phyloP scores from a whole-genome alignment of 2,113 vertebrate genomes.

The Bambusicola thoracicus region DNA sequence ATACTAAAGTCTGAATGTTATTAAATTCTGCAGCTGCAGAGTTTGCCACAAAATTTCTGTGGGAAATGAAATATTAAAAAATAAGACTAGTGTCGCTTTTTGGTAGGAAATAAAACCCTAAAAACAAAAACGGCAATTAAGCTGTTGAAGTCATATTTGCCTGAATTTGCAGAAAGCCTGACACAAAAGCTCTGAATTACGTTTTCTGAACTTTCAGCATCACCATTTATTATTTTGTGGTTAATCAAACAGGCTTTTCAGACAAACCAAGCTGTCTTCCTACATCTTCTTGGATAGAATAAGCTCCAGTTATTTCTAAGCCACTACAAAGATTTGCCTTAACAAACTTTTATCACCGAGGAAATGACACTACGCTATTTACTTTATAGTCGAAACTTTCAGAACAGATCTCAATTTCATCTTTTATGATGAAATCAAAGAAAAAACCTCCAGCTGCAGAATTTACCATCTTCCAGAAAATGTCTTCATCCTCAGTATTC shows the following conservation, averaged over 20 bases:
- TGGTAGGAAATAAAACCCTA: background rate
- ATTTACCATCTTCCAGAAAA: background rate
- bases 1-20: background rate
- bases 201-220: background rate
- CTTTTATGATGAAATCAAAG: background rate
- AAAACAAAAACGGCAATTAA: constrained; percentile 16
- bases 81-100: background rate
- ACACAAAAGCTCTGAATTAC: background rate
- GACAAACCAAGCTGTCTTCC: background rate
- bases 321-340: background rate
- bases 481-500: background rate
- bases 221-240: background rate
- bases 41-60: background rate
- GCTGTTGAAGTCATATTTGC: background rate
- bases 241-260: background rate
- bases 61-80: background rate
- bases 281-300: background rate
- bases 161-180: constrained; percentile 5
- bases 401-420: background rate
- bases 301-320: background rate
- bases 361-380: background rate
- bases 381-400: background rate
- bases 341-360: background rate
- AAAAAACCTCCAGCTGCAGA: background rate
- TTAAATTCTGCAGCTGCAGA: background rate